A percentile compares a stretch with the other conserved stretches of the same genome.
Evolutionary conservation across 2,797 vertebrate genomes (phyloP).

Genomic region (Oreochromis grahami): DNA sequence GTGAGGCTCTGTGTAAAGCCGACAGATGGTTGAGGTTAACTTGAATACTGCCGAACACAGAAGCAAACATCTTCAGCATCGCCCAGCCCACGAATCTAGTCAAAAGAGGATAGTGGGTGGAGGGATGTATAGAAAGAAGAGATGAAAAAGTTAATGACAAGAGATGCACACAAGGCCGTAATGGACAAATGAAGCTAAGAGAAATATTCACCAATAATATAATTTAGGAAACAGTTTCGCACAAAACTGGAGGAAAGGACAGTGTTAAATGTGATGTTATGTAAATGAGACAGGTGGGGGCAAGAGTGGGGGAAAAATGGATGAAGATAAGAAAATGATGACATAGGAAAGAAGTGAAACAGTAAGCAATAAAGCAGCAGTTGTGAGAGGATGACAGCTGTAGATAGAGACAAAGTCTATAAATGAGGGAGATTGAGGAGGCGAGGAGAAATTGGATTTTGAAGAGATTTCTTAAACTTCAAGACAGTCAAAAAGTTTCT

Average conservation of each 20-base stretch:
- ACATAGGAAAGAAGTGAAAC: conserved; percentile 20
- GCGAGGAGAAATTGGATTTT: not conserved
- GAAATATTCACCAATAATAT: not conserved
- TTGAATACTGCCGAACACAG: conserved; percentile 79
- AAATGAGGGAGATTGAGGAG: not conserved
- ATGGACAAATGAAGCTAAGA: not conserved
- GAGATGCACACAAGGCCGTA: not conserved
- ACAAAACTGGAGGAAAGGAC: not conserved
- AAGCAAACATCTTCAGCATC: conserved; percentile 79
- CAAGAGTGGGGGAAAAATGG: not conserved
- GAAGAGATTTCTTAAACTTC: conserved; percentile 1
- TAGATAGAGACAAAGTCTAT: conserved; percentile 15
- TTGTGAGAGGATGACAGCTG: not conserved
- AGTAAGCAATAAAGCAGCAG: conserved; percentile 12
- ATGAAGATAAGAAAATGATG: conserved; percentile 25
- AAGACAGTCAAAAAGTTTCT: not conserved
- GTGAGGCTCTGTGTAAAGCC: conserved; percentile 74
- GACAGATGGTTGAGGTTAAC: conserved; percentile 85
- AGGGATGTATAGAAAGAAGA: not conserved
- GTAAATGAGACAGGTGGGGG: conserved; percentile 35
- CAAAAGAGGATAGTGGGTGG: not conserved
- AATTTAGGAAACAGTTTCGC: not conserved
- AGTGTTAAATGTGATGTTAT: conserved; percentile 14
- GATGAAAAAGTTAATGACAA: not conserved
- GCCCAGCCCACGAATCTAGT: conserved; percentile 83